These are phyloP conservation scores for Molorchus minor DNA, from an alignment of 2,888 invertebrate species.

Conservation along the genomic window DNA sequence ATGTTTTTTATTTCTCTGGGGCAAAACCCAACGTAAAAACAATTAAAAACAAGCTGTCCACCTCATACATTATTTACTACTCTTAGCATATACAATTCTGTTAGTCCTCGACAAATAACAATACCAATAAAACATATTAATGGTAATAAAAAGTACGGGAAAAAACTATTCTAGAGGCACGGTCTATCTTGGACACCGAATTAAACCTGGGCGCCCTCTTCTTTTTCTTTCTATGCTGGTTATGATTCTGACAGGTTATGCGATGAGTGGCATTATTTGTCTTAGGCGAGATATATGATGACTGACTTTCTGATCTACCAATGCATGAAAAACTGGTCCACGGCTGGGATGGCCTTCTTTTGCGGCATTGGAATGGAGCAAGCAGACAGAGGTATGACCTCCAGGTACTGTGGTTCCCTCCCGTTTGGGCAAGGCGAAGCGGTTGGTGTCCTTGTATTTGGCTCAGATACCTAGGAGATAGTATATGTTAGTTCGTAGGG, in stretches of 20 bases:
- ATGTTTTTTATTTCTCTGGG: too few species aligned
- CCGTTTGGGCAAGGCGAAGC: conserved; percentile 26
- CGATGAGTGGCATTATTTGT: background rate
- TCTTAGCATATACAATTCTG: conserved; percentile 59
- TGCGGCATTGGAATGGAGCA: conserved; percentile 65
- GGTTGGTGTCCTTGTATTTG: conserved; percentile 6
- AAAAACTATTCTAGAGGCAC: conserved; percentile 78
- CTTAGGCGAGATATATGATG: conserved; percentile 8
- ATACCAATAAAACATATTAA: conserved; percentile 84
- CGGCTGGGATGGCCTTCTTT: conserved; percentile 59
- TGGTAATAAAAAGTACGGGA: conserved; percentile 77
- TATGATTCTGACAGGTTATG: conserved; percentile 19
- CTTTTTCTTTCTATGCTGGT: conserved; percentile 56
- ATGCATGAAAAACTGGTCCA: conserved; percentile 59
- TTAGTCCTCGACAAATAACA: conserved; percentile 74
- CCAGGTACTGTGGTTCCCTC: conserved; percentile 61
- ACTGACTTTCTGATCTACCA: conserved; percentile 41
- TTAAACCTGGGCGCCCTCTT: conserved; percentile 73
- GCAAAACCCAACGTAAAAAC: too few species aligned
- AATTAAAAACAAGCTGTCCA: too few species aligned
- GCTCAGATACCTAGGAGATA: conserved; percentile 21
- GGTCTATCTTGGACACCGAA: conserved; percentile 83
- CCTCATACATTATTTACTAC: too few species aligned
- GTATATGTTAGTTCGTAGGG: too few species aligned
- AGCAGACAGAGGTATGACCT: conserved; percentile 73